Conservation (phyloP, 2,113 vertebrate genomes). For the Cinclus mexicanus region DNA sequence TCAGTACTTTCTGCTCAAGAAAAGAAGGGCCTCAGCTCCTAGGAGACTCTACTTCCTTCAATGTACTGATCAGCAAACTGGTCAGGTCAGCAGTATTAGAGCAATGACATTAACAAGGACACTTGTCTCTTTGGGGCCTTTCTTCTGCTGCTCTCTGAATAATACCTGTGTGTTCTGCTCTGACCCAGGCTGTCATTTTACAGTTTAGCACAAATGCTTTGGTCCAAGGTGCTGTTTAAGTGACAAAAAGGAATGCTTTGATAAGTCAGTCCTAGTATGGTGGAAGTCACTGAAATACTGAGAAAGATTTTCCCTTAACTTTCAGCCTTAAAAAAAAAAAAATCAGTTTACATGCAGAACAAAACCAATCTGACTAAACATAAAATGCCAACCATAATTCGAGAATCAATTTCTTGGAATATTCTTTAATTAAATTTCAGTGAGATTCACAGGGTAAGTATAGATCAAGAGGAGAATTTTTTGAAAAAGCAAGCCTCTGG, state of each 20-base stretch:
- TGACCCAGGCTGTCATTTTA: neutral
- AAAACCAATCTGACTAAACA: neutral
- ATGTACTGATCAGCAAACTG: neutral
- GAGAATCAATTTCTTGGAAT: neutral
- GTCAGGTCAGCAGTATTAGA: neutral
- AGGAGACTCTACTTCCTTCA: neutral
- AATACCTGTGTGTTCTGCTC: neutral
- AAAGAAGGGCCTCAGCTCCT: neutral
- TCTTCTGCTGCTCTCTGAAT: neutral
- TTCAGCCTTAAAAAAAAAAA: neutral
- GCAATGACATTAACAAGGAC: neutral
- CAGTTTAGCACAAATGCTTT: neutral
- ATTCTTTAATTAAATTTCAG: neutral
- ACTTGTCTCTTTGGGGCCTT: neutral
- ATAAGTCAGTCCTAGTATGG: neutral
- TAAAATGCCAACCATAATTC: neutral
- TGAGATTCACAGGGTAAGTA: neutral
- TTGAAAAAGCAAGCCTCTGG: conserved; percentile 30
- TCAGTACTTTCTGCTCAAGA: neutral
- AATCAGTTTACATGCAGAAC: neutral
- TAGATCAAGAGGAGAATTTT: neutral
- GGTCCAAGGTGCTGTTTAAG: neutral
- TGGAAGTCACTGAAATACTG: neutral
- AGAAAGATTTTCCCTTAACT: neutral
- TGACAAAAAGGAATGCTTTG: neutral